phyloP scores from a whole-genome alignment of 2,797 vertebrate genomes.

The Gymnopithys bicolor region DNA sequence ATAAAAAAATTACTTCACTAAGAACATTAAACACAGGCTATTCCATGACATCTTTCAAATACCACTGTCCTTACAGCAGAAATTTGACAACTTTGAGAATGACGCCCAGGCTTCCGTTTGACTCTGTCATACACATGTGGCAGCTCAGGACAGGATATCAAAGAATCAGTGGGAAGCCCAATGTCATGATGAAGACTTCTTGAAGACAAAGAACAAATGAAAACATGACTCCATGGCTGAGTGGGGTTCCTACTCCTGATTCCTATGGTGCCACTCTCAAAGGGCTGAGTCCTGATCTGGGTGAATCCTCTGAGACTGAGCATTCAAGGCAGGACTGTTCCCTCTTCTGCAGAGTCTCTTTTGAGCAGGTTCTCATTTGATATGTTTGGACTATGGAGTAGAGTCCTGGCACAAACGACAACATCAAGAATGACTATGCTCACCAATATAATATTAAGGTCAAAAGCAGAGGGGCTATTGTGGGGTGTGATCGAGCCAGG shows the following conservation, averaged over 20 bases:
- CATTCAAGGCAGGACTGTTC: background rate
- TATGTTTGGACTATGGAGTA: background rate
- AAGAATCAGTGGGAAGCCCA: background rate
- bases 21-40: background rate
- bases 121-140: background rate
- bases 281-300: background rate
- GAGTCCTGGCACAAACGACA: background rate
- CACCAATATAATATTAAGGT: background rate
- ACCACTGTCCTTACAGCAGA: background rate
- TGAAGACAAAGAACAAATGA: background rate
- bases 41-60: background rate
- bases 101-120: background rate
- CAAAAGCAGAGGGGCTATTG: background rate
- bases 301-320: background rate
- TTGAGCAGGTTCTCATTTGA: background rate
- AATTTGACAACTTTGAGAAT: background rate
- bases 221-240: background rate
- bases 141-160: background rate
- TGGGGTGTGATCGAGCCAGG: accelerated
- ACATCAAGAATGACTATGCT: background rate
- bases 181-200: background rate
- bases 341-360: background rate
- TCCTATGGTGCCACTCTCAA: background rate
- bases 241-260: background rate
- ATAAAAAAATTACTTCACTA: background rate